These are phyloP conservation scores for Corythornis cristatus DNA, from an alignment of 2,113 vertebrate genomes.

Conservation along the genomic window DNA sequence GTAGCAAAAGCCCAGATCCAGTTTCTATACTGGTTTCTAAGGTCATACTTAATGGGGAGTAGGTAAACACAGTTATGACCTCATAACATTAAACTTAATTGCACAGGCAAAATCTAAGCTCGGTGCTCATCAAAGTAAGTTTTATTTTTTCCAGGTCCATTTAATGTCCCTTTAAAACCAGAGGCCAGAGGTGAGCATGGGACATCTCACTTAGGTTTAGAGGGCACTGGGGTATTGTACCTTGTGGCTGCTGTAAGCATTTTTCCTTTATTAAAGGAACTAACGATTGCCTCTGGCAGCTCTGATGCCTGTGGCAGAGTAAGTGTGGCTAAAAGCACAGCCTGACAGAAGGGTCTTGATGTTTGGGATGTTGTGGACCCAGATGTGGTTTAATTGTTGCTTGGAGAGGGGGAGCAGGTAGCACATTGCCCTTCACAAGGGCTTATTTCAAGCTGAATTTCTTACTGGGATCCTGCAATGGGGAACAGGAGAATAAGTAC, in stretches of 20 bases:
- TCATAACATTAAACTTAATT: background rate
- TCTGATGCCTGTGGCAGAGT: accelerated
- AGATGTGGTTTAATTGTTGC: accelerated
- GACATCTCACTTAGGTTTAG: background rate
- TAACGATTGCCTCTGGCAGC: background rate
- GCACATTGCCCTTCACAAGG: background rate
- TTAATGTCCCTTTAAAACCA: background rate
- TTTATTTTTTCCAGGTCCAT: background rate
- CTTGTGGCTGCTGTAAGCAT: background rate
- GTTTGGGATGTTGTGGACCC: background rate
- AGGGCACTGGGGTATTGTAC: accelerated
- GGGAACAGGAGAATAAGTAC: accelerated
- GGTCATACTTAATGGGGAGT: background rate
- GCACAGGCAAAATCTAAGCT: background rate
- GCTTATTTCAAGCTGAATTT: background rate
- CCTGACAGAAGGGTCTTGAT: background rate
- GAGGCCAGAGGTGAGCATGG: background rate
- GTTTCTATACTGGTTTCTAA: background rate
- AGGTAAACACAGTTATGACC: background rate
- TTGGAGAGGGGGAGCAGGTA: accelerated
- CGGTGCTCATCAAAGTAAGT: background rate
- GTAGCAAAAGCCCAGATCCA: background rate
- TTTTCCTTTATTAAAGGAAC: background rate
- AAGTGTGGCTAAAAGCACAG: background rate
- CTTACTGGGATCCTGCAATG: background rate